A percentile compares a stretch with the other conserved stretches of the same genome.
These are phyloP conservation scores for Stegastes partitus DNA, from an alignment of 2,113 vertebrate species.

Conservation along the genomic window DNA sequence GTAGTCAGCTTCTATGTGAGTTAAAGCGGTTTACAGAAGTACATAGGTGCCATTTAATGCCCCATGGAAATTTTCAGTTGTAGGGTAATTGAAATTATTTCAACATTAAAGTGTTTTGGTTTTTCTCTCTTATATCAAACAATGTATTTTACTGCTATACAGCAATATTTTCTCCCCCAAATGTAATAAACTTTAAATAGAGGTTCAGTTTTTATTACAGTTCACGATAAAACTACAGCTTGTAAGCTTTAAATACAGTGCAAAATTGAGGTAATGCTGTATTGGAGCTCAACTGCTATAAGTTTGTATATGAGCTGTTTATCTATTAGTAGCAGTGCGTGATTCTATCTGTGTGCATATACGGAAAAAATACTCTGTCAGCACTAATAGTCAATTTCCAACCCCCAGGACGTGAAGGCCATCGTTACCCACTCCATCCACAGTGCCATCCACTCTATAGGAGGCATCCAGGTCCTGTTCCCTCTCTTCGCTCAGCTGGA, in stretches of 20 bases:
- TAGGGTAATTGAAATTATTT: background rate
- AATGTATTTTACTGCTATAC: no score
- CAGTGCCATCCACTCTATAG: conserved; percentile 99
- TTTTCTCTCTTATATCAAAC: background rate
- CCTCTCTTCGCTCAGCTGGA: conserved; percentile 98
- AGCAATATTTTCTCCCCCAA: no score
- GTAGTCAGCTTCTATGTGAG: background rate
- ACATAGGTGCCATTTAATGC: background rate
- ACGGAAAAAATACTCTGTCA: background rate
- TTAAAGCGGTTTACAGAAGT: background rate
- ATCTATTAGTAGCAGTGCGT: conserved; percentile 7
- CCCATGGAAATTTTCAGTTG: no score
- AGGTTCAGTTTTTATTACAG: background rate
- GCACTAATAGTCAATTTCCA: conserved; percentile 19
- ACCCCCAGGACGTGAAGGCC: conserved; percentile 96
- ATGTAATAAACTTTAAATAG: no score
- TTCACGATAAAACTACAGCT: background rate
- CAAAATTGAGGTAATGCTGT: background rate
- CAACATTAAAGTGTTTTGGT: background rate
- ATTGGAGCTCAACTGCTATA: background rate
- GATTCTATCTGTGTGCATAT: background rate
- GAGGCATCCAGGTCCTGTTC: conserved; percentile 98
- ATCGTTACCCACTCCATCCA: conserved; percentile 99
- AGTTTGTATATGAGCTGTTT: conserved; percentile 1
- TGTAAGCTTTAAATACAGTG: background rate